Evolutionary conservation across 2,797 vertebrate genomes (phyloP).

Genomic region (Myotis vivesi): DNA sequence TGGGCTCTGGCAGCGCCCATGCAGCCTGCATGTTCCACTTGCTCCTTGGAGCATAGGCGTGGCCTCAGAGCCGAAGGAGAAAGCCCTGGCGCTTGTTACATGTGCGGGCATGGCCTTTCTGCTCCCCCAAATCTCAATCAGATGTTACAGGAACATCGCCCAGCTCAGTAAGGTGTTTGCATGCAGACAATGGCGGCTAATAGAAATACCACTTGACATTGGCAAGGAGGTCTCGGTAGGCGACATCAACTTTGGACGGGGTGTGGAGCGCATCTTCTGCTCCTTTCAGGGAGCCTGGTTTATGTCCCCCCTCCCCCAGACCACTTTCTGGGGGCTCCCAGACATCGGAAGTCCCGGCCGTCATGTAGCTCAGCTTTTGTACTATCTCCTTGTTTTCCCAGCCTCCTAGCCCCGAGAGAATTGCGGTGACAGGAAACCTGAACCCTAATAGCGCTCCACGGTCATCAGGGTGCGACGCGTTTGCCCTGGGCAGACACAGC

Average conservation of each 20-base stretch:
- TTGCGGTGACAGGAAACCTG: neutral
- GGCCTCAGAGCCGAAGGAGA: conserved; percentile 51
- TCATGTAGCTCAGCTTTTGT: neutral
- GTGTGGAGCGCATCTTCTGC: neutral
- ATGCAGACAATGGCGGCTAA: neutral
- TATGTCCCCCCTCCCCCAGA: neutral
- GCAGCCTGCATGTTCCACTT: conserved; percentile 24
- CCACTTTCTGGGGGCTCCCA: neutral
- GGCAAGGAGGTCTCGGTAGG: neutral
- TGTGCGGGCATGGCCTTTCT: neutral
- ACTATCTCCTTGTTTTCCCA: neutral
- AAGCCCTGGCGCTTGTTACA: conserved; percentile 34
- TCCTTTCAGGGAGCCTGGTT: neutral
- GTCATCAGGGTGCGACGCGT: neutral
- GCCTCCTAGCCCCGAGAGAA: neutral
- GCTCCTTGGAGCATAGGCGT: conserved; percentile 57
- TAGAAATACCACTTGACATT: neutral
- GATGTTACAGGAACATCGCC: neutral
- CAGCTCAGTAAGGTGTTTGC: neutral
- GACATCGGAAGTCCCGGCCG: accelerated
- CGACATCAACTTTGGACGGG: neutral
- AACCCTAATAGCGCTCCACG: neutral
- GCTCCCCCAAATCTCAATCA: neutral
- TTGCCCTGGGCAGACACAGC: neutral
- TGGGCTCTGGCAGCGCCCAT: neutral